Base-by-base conservation (phyloP, 2,797 vertebrate genomes). In the Prionace glauca region DNA sequence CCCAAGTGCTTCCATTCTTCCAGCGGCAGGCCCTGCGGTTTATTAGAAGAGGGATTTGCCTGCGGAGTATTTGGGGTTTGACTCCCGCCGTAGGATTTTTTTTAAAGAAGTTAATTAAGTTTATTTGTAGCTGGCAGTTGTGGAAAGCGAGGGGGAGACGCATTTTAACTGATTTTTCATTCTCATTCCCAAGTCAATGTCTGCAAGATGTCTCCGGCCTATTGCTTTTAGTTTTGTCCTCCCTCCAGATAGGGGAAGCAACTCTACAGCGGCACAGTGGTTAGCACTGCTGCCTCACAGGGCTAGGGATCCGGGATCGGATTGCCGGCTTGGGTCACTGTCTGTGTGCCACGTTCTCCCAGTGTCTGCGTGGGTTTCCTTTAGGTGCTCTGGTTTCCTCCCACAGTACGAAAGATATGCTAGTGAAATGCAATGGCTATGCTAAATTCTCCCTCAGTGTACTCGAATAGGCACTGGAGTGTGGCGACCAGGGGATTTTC, bases 211-310 rank as follows among this genome's bases (percentile, higher is more conserved):
- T 95, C 71, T 60, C 71, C 74, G 95, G 95, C 62, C 56, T 95
- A 91, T 95, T 95, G 88, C 95, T 96, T 45, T 14, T 69, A 92
- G 69, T 60, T 93, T 96, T 96, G 96, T 96, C 96, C 79, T 94
- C 94, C 95, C 95, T 92, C n/a, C 50, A 56, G 50, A 4, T 56
- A 56, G 50, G 50, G 5, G 50, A 4, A 56, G 50, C 50, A 56
- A 56, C 50, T 56, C 50, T 56, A 56, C 4, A 3, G 50, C 5
- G 50, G 50, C 5, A 7, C 50, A 56, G 50, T 56, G 50, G 50
- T 56, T 56, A 56, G 50, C 50, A 50, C 2, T 50, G 45, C 45
- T 50, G 45, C 45, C 45, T 50, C 45, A 56, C 50, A 56, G 5
- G 3, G 50, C 50, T 7, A 56, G 50, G 50, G 50, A 56, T 56